Evolutionary conservation across 2,113 vertebrate genomes (phyloP), one percentile per base, ranked within the genome.

Genomic region (Siphamia tubifer): DNA sequence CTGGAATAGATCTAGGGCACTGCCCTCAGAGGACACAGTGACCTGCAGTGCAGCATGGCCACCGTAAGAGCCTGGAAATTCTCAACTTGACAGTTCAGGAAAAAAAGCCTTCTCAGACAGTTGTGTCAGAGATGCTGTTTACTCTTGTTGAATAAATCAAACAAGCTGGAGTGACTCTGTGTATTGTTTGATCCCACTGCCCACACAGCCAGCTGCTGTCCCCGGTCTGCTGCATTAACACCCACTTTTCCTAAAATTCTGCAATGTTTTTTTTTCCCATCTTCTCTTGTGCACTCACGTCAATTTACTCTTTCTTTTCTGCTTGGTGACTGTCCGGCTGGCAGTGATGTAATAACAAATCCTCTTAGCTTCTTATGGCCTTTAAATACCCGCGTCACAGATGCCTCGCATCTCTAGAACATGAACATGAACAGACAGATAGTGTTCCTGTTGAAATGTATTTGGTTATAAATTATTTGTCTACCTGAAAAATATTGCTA

Each of bases 291-390:
- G 60, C 27, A 16, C 11, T 19, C 32, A 1, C 15, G 11, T 34
- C 58, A 16, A 20, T 30, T 12, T 15, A 12, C 38, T 35, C 5
- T 43, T 69, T 31, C 15, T 16, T 19, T 10, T 74, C 27, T 67
- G 60, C 40, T 48, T 30, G 56, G n/a, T 65, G 49, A 20, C 2
- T 24, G 58, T 48, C 49, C 20, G 38, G 60, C 54, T 55, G 51
- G 58, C 62, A 17, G 79, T 94, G 91, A 92, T 86, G 84, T 55
- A 85, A 86, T 84, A 54, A 84, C 70, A 93, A 92, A 94, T 93
- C 91, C 81, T 89, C 87, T 94, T 92, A 94, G 92, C 86, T 55
- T 87, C 90, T 90, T 90, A 90, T 57, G 74, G 66, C 81, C 87
- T 93, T 90, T 94, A 94, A 93, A 92, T 92, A 89, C 86, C 39